Base-by-base conservation (phyloP, 2,888 invertebrate genomes). In the Luffia ferchaultella region DNA sequence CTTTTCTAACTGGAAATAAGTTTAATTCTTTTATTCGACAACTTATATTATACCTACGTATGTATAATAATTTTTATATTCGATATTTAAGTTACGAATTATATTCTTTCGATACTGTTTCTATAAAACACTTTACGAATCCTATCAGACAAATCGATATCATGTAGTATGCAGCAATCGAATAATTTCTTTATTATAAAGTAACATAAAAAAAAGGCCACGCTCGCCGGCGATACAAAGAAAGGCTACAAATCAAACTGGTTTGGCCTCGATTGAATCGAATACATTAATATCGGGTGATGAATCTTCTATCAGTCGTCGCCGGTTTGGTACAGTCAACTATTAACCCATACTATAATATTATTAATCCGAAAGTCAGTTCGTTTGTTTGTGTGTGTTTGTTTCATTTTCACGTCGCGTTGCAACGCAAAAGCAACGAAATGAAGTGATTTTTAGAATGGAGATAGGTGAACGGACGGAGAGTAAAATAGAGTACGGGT, bases 241-340 rank as follows among this genome's bases (percentile, higher is more conserved):
- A 56, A 56, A 55, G 56, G 55, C 61, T 18, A 58, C 60, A 61
- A 57, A 57, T 59, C 54, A 52, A 63, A 71, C 70, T 55, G 62
- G 71, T 68, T 70, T 55, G 55, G 57, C 5, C 60, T 65, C 62
- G 58, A 61, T 62, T 59, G 55, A 62, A 58, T 61, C 62, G 63
- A 61, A 64, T 62, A 63, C 62, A 67, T 68, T 67, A 67, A 59
- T 61, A 64, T 67, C 62, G 62, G 67, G 67, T 70, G 70, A 73
- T 74, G 60, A 67, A 73, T 73, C 63, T 30, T 30, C 30, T 30
- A 30, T 30, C 30, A 30, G 30, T 30, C 30, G 30, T 30, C 30
- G 30, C n/a, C n/a, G n/a, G 30, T 30, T 12, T 7, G 12, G 30
- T 30, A 30, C 30, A 30, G 5, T 30, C 30, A 12, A 12, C 30